Evolutionary conservation across 2,888 invertebrate species (phyloP).

Genomic region (Phasia obesa): DNA sequence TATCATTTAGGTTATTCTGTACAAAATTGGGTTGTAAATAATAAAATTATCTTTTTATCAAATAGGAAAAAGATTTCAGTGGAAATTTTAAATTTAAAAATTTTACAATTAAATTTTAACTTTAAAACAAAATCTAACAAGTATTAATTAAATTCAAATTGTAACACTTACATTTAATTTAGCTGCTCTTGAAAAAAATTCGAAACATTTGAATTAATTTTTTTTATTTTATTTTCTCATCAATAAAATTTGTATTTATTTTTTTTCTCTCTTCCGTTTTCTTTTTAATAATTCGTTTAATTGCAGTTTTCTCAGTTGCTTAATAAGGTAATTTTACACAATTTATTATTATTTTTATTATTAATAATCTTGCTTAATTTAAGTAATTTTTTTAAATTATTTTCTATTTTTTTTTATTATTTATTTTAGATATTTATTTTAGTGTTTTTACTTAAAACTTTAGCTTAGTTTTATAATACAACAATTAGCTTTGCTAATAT

Average conservation of each 20-base stretch:
- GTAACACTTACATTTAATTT: not conserved
- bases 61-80: too few relatives aligned
- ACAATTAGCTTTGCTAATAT: slow-evolving; percentile 81
- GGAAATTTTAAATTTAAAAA: too few relatives aligned
- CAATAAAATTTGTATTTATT: slow-evolving; percentile 60
- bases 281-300: slow-evolving; percentile 67
- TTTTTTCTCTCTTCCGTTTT: slow-evolving; percentile 43
- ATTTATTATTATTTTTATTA: slow-evolving; percentile 51
- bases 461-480: slow-evolving; percentile 74
- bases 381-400: slow-evolving; percentile 26
- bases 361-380: slow-evolving; percentile 60
- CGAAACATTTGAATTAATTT: not conserved
- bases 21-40: too few relatives aligned
- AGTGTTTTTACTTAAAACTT: slow-evolving; percentile 1
- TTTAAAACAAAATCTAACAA: too few relatives aligned
- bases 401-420: slow-evolving; percentile 45
- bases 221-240: slow-evolving; percentile 42
- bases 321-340: slow-evolving; percentile 66
- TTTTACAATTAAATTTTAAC: too few relatives aligned
- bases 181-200: not conserved
- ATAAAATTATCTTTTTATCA: too few relatives aligned
- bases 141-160: too few relatives aligned
- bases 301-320: slow-evolving; percentile 71
- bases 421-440: slow-evolving; percentile 56
- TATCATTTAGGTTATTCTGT: too few relatives aligned